Conservation (phyloP, 92 coral and sea anemone genomes). For the Parazoanthus darwini region DNA sequence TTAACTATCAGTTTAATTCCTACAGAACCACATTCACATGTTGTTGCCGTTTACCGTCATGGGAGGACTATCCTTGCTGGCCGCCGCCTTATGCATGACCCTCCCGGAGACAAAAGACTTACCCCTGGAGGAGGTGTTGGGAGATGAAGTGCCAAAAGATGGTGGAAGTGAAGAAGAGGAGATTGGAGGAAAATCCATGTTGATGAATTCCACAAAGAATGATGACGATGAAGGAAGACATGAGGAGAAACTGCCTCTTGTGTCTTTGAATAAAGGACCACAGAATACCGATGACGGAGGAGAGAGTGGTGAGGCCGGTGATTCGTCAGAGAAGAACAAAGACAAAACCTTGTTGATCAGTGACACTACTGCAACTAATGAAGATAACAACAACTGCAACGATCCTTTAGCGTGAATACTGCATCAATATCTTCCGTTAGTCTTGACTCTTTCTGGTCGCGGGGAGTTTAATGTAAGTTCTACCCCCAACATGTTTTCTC, state of each 20-base stretch:
- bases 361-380: neutral
- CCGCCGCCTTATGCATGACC: slow-evolving; percentile 39
- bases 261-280: too few species aligned
- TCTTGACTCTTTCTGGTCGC: too few species aligned
- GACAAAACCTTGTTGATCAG: slow-evolving; percentile 6
- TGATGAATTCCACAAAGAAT: slow-evolving; percentile 1
- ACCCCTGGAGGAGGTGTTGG: slow-evolving; percentile 47
- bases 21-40: slow-evolving; percentile 42
- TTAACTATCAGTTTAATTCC: neutral
- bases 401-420: too few species aligned
- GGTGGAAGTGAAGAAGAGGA: neutral
- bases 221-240: neutral
- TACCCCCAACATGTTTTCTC: too few species aligned
- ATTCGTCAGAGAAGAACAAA: neutral
- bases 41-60: slow-evolving; percentile 45
- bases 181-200: neutral
- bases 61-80: slow-evolving; percentile 37
- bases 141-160: too few species aligned
- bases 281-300: neutral
- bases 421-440: too few species aligned
- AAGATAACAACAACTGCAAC: neutral
- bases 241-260: neutral
- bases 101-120: slow-evolving; percentile 51
- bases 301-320: neutral
- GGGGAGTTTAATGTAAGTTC: too few species aligned